Evolutionary conservation across 2,113 vertebrate species (phyloP), one percentile per base, ranked within the genome.

Genomic region (Neodontobutis hainanensis): DNA sequence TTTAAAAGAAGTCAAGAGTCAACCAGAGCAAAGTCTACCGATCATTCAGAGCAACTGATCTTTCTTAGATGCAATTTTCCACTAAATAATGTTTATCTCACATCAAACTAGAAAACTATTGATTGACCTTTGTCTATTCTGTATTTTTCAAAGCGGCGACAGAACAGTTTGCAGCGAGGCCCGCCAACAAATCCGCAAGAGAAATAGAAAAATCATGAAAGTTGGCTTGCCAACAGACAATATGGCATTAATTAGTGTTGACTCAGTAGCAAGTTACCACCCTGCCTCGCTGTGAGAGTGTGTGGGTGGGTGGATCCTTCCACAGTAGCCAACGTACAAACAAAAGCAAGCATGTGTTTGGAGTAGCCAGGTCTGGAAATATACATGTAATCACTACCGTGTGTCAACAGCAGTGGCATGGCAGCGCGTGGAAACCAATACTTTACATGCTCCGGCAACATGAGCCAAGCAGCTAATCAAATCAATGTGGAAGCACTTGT

Each of bases 181-280:
- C 49, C 16, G 43, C 14, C 9, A 34, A n/a, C 49, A 75, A 16
- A 59, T 50, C 45, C 61, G 56, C 59, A 3, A 36, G 32, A 63
- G 45, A 76, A 68, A 61, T 10, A 66, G 1, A 4, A 53, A 42
- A 73, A 70, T 61, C 50, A 27, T 65, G 80, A 75, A 78, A 65
- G 68, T 83, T 86, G 76, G 74, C 83, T 76, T 68, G 42, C 66
- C 82, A 73, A 86, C 70, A 73, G 51, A 67, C 73, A 87, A 83
- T 87, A 69, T 88, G 86, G 85, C 65, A 69, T 82, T 89, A 88
- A 88, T 89, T 89, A 86, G 73, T 68, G 52, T 86, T 81, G 85
- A 86, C 75, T 89, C 77, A 60, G 81, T 84, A 75, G 75, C 77
- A 56, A 45, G 73, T 84, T 86, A 73, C 87, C 84, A 85, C 84